Conservation (phyloP, 2,113 vertebrate genomes). For the Abramis brama region DNA sequence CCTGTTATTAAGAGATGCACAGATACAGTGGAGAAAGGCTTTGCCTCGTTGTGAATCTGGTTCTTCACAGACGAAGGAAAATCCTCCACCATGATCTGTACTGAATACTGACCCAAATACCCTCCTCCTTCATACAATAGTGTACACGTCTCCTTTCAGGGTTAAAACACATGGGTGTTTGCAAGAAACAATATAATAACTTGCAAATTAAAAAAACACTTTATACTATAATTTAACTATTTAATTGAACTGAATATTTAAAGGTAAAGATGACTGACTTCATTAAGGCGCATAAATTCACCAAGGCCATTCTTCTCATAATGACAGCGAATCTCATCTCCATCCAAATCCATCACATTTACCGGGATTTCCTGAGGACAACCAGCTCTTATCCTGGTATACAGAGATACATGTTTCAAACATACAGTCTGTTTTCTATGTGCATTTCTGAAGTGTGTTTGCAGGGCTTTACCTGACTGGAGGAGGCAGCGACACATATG, state of each 20-base stretch:
- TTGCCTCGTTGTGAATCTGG: background rate
- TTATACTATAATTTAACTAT: too few relatives aligned
- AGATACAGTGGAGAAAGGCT: slow-evolving; percentile 68
- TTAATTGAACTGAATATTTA: background rate
- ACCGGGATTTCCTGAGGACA: slow-evolving; percentile 64
- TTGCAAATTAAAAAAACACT: background rate
- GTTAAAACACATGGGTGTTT: background rate
- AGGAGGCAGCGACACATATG: slow-evolving; percentile 67
- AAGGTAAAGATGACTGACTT: slow-evolving; percentile 55
- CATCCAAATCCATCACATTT: slow-evolving; percentile 69
- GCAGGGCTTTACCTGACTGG: slow-evolving; percentile 67
- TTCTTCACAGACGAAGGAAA: slow-evolving; percentile 41
- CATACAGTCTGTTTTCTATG: background rate
- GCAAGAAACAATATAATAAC: background rate
- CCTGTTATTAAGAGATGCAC: slow-evolving; percentile 72
- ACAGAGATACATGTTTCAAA: background rate
- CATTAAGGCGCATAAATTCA: slow-evolving; percentile 69
- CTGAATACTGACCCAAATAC: slow-evolving; percentile 61
- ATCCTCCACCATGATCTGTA: slow-evolving; percentile 74
- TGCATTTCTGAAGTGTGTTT: background rate
- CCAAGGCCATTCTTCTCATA: slow-evolving; percentile 55
- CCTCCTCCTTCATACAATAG: slow-evolving; percentile 67
- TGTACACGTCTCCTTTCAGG: slow-evolving; percentile 63
- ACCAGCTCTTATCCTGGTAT: slow-evolving; percentile 59
- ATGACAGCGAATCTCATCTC: slow-evolving; percentile 70